Conservation (phyloP, 64 coral and sea anemone species). For the Dendrophyllia cribrosa region DNA sequence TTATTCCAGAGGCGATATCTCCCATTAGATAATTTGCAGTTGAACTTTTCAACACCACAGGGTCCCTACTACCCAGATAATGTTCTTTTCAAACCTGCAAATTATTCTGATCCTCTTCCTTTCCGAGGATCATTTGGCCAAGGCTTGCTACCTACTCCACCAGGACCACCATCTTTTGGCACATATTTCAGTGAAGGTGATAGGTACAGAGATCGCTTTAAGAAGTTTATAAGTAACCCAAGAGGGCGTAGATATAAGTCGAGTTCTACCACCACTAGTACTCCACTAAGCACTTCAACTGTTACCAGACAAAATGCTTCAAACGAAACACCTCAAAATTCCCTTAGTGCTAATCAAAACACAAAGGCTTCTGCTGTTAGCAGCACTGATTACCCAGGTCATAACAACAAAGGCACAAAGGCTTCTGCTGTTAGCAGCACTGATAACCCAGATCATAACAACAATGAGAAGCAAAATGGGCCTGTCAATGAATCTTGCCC, state of each 20-base stretch:
- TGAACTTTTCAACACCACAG: slow-evolving; percentile 1
- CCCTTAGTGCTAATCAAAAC: not conserved
- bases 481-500: not conserved
- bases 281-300: not conserved
- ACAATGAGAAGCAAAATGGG: not conserved
- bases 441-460: slow-evolving; percentile 7
- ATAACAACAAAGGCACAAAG: too few relatives aligned
- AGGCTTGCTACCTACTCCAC: not conserved
- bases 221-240: slow-evolving; percentile 29
- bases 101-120: slow-evolving; percentile 14
- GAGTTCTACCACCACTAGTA: slow-evolving; percentile 6
- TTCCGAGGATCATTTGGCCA: not conserved
- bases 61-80: not conserved
- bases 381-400: not conserved
- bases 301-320: not conserved
- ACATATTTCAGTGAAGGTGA: slow-evolving; percentile 18
- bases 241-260: slow-evolving; percentile 20
- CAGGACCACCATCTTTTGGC: not conserved
- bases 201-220: slow-evolving; percentile 49
- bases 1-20: not conserved
- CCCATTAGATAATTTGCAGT: not conserved
- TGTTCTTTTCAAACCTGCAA: slow-evolving; percentile 18
- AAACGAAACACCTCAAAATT: not conserved
- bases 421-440: not conserved
- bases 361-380: not conserved